These are phyloP conservation scores for Mesorhabditis belari DNA, from an alignment of 2,888 invertebrate genomes.

Conservation along the genomic window DNA sequence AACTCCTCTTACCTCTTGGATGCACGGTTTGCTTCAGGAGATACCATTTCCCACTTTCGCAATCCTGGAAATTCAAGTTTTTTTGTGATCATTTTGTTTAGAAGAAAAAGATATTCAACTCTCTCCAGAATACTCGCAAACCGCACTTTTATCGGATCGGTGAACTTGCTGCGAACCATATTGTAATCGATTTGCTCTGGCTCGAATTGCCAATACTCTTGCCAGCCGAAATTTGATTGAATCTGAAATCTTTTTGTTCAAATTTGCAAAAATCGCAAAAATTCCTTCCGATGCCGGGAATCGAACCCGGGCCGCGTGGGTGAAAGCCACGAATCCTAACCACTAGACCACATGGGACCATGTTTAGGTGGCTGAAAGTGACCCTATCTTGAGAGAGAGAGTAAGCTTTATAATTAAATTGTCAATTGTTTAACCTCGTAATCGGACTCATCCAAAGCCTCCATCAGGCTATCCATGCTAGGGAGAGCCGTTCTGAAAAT, in stretches of 20 bases:
- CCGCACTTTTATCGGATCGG: no score
- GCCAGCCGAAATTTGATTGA: constrained; percentile 49
- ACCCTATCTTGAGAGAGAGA: constrained; percentile 4
- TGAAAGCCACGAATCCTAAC: constrained; percentile 44
- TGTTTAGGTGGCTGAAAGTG: not conserved
- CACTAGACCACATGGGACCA: constrained; percentile 37
- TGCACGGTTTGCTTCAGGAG: constrained; percentile 45
- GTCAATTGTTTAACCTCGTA: constrained; percentile 30
- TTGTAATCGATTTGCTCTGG: constrained; percentile 41
- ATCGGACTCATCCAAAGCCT: constrained; percentile 37
- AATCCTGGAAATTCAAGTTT: constrained; percentile 43
- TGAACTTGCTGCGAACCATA: constrained; percentile 19
- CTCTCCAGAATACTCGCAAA: not conserved
- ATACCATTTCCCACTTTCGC: constrained; percentile 46
- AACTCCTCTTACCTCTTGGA: constrained; percentile 38
- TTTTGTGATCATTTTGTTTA: constrained; percentile 23
- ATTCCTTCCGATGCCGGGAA: no score
- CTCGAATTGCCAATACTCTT: constrained; percentile 52
- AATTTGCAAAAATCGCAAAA: not conserved
- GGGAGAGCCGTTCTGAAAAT: constrained; percentile 35
- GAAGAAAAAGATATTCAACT: constrained; percentile 3
- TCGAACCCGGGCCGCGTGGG: constrained; percentile 45
- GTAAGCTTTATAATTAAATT: not conserved
- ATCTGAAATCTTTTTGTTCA: constrained; percentile 23
- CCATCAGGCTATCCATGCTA: constrained; percentile 35